phyloP scores from a whole-genome alignment of 2,888 invertebrate genomes.

The Diarsia mendica region DNA sequence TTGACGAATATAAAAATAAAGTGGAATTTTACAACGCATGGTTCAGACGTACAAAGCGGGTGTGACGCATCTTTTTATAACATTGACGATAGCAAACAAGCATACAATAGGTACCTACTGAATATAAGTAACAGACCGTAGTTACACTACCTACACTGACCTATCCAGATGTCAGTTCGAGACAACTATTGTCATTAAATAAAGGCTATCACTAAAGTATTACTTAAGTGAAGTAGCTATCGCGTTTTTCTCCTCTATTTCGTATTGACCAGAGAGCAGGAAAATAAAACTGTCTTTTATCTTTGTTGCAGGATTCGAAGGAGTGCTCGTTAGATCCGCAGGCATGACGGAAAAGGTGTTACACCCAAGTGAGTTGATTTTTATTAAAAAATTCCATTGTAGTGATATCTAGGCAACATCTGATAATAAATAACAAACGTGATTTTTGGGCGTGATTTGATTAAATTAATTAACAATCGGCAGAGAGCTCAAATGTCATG shows the following conservation, averaged over 20 bases:
- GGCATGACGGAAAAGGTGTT: constrained; percentile 96
- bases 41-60: constrained; percentile 42
- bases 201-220: constrained; percentile 1
- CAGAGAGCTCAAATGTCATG: neutral
- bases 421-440: neutral
- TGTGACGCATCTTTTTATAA: constrained; percentile 60
- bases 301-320: constrained; percentile 90
- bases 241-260: constrained; percentile 1
- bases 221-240: neutral
- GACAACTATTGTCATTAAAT: neutral
- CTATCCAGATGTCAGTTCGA: neutral
- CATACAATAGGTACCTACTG: constrained; percentile 8
- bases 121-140: constrained; percentile 7
- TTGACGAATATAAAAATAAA: constrained; percentile 33
- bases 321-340: constrained; percentile 90
- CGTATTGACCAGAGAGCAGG: neutral
- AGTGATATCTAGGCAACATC: neutral
- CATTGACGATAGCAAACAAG: constrained; percentile 25
- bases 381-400: constrained; percentile 4
- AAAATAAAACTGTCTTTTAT: constrained; percentile 37
- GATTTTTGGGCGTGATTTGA: neutral
- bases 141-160: constrained; percentile 6
- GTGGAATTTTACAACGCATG: constrained; percentile 60
- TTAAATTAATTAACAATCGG: neutral
- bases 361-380: constrained; percentile 93